Evolutionary conservation across 2,888 invertebrate species (phyloP), one percentile per base, ranked within the genome.

Genomic region (Esperia sulphurella): DNA sequence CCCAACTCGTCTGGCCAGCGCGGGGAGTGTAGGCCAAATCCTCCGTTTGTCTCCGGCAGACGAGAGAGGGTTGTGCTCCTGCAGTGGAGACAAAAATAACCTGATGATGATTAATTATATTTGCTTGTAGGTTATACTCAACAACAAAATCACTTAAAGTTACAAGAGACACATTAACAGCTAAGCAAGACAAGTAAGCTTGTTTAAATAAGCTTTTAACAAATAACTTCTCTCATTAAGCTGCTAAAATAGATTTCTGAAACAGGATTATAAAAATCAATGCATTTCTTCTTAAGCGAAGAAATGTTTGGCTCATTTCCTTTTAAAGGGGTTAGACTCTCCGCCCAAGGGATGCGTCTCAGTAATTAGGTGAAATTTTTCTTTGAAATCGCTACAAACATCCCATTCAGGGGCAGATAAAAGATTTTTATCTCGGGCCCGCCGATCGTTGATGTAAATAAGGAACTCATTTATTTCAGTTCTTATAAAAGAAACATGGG

Each of bases 361-460:
- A 63, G 77, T 83, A 84, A 85, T 85, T 83, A 85, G 71, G 73
- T 74, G 69, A 47, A 75, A 74, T 78, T 78, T 79, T 78, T 71
- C 74, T 77, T 75, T 68, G 65, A 70, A 69, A 75, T 76, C 61
- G 67, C 67, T 63, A 71, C 74, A 83, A 85, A 81, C 77, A 83
- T 83, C 76, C 74, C 63, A 77, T 84, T 85, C 68, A 83, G 58
- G 58, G 61, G 53, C 55, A 69, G 78, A 80, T 84, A 80, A 83
- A 83, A 81, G 75, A 81, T 77, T 73, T 71, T 78, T 79, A 75
- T 75, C 68, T 74, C 59, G 59, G 59, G 59, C 63, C 60, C 61
- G 63, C 68, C 71, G 71, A 79, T 78, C 75, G 76, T 75, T 68
- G 71, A 72, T 75, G 75, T 81, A 83, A 85, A 84, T 83, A 83